Base-by-base conservation (phyloP, 2,888 invertebrate genomes). In the Eupithecia vulgata region DNA sequence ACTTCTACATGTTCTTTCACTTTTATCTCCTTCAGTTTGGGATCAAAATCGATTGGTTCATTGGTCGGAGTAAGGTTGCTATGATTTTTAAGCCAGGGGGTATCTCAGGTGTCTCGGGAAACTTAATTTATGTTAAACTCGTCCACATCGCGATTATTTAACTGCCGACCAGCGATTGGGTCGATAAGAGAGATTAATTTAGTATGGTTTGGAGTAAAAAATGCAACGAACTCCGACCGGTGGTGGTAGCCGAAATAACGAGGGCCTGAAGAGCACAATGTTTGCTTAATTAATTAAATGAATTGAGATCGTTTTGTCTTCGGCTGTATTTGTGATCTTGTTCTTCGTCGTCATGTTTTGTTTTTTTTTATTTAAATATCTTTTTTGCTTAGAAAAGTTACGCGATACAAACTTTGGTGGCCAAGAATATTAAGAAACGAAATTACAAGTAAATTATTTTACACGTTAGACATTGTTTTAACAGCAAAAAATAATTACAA, bases 41-140 rank as follows among this genome's bases (percentile, higher is more conserved):
- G 82, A 82, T 79, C 17, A 81, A 77, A 85, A 76, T 88, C 6
- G 52, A 13, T 15, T 78, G 68, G 5, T 2, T 48, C n/a, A 35
- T 25, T 25, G 15, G 62, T 59, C 70, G 21, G 40, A 21, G 67
- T 74, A 74, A 69, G 64, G 76, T 81, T 78, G 81, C 74, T 74
- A 83, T 81, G 81, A 82, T 84, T 87, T 87, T 88, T 85, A 89
- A 88, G 85, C 84, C 90, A 87, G 88, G 90, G 91, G 89, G 90
- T 90, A 91, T 91, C 91, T 90, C 88, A 91, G 91, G 92, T 94
- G 93, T 92, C 88, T 92, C 90, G 90, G 92, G 91, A 91, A 94
- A 92, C 90, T 94, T 93, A 94, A 93, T 93, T 94, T 94, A 94
- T 93, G 93, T 94, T 92, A 93, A 94, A 94, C 90, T 91, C 89